Conservation (phyloP, 2,113 vertebrate genomes). For the Notothenia rossii region DNA sequence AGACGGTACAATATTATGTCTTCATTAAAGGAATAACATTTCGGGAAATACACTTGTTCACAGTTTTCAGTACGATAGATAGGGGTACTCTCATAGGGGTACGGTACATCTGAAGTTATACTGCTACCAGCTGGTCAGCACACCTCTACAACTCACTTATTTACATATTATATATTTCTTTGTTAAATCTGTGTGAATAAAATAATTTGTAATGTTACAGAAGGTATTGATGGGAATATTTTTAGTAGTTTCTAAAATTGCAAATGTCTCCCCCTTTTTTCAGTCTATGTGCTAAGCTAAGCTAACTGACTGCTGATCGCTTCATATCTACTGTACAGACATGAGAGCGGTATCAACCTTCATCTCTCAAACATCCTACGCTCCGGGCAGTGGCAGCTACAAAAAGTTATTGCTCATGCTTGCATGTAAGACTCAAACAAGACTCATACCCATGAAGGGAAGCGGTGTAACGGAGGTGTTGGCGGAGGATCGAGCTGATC, state of each 20-base stretch:
- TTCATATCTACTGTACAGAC: not conserved
- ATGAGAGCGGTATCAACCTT: not conserved
- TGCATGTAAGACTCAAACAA: not conserved
- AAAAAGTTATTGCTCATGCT: not conserved
- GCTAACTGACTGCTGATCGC: not conserved
- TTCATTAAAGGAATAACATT: not conserved
- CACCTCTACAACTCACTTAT: not conserved
- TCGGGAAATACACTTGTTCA: not conserved
- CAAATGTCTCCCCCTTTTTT: not conserved
- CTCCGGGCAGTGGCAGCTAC: no score
- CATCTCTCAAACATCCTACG: not conserved
- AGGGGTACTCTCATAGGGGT: no score
- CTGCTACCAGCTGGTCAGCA: not conserved
- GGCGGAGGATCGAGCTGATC: constrained; percentile 85
- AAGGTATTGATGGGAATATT: no score
- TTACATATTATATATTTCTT: no score
- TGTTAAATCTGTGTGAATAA: no score
- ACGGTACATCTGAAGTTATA: not conserved
- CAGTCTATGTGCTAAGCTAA: not conserved
- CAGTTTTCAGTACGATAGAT: no score
- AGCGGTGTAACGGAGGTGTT: constrained; percentile 90
- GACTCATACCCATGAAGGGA: constrained; percentile 89
- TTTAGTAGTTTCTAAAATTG: no score
- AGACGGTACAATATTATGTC: not conserved
- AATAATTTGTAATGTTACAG: no score